Base-by-base conservation (phyloP, 2,797 vertebrate genomes). In the Poecile montanus region DNA sequence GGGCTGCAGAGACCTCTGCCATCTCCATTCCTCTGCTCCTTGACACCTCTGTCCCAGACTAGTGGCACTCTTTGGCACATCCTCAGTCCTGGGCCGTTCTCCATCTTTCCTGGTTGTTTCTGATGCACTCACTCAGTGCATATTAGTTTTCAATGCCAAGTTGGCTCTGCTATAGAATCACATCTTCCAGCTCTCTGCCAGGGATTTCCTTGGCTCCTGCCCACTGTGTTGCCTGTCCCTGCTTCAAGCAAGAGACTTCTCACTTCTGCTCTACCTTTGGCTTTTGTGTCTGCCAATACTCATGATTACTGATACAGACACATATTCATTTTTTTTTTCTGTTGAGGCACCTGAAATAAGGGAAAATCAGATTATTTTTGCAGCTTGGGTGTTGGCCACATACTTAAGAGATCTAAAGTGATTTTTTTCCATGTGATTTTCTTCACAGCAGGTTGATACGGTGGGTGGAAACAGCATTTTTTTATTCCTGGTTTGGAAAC, bases 391-490 rank as follows among this genome's bases (percentile, higher is more conserved):
- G 30, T 22, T 88, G 54, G 36, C 44, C 66, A 45, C 2, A 4
- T 27, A 51, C 34, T 79, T 76, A 67, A 56, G 50, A 88, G 61
- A 75, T 32, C 22, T 32, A 29, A 94, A 74, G 38, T 26, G 53
- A 71, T 2, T 58, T 80, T 89, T 94, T 75, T 62, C 19, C 44
- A 3, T 66, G 30, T 74, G 27, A 44, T 91, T 92, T 89, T 93
- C 92, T 75, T 29, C 63, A 29, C 36, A 77, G 36, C 73, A n/a
- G 29, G 36, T 77, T 74, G 62, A 66, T 72, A 23, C 62, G 10
- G 82, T 92, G 62, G 70, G 78, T 73, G 76, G 95, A 92, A 95
- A 83, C 8, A 70, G 23, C 13, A 14, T 23, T 85, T 92, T 82
- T 85, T 25, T 65, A 32, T 66, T 66, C 25, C 62, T 53, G 44